phyloP scores from a whole-genome alignment of 2,113 vertebrate species.

The Hystrix cristata region DNA sequence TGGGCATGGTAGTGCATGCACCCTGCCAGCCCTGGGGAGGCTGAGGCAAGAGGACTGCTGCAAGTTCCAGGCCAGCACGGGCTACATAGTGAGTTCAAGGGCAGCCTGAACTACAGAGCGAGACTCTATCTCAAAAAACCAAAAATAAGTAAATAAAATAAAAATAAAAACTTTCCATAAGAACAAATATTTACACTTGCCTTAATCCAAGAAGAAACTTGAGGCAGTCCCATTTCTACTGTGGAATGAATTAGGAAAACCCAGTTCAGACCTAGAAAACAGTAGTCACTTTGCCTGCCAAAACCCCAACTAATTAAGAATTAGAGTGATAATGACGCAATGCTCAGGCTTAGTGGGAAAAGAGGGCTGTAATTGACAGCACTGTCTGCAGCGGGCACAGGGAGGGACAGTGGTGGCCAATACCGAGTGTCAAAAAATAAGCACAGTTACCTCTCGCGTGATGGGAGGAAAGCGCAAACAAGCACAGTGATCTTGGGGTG shows the following conservation, averaged over 20 bases:
- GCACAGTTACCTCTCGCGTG: not conserved
- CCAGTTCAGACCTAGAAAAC: not conserved
- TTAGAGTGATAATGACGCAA: not conserved
- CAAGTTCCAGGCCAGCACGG: too few relatives aligned
- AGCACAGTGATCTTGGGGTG: not conserved
- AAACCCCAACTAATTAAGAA: not conserved
- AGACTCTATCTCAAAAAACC: too few relatives aligned
- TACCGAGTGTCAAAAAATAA: not conserved
- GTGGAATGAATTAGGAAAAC: not conserved
- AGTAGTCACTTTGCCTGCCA: not conserved
- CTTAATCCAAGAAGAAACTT: not conserved
- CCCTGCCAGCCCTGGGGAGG: too few relatives aligned
- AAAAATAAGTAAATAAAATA: not conserved
- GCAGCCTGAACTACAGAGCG: too few relatives aligned
- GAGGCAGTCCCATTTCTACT: not conserved
- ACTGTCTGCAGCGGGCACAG: too few relatives aligned
- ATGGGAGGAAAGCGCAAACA: not conserved
- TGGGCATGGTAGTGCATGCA: too few relatives aligned
- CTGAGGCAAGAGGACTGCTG: too few relatives aligned
- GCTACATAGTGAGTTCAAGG: too few relatives aligned
- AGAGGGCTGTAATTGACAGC: too few relatives aligned
- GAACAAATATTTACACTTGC: constrained; percentile 20
- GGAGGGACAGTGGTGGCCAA: not conserved
- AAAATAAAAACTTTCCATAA: not conserved
- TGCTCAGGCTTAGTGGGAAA: not conserved